phyloP scores from a whole-genome alignment of 1,140 invertebrate genomes.

The Euschistus heros region DNA sequence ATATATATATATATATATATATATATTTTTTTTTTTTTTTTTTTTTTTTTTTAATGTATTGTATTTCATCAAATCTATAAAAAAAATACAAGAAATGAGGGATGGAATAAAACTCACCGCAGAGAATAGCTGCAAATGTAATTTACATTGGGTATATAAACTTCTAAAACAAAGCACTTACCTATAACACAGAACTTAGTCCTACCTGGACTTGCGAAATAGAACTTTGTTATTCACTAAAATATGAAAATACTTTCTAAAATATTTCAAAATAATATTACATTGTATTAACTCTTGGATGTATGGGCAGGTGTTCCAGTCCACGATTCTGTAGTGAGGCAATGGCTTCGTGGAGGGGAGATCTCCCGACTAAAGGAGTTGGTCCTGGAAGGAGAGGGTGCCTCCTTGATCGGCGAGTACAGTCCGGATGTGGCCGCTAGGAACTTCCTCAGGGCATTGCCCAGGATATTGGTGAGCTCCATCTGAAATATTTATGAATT shows the following conservation, averaged over 20 bases:
- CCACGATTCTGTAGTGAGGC: conserved; percentile 47
- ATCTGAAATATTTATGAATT: too few species aligned
- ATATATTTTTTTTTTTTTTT: too few species aligned
- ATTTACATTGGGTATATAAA: too few species aligned
- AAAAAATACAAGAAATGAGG: too few species aligned
- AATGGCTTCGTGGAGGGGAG: conserved; percentile 58
- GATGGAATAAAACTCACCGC: too few species aligned
- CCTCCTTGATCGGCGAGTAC: conserved; percentile 53
- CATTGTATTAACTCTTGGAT: too few species aligned
- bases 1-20: too few species aligned
- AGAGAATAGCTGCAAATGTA: too few species aligned
- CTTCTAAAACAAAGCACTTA: neutral
- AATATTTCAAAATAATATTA: neutral
- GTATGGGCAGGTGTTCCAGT: conserved; percentile 37
- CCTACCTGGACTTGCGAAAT: neutral
- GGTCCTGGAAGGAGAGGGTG: conserved; percentile 66
- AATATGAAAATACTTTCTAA: neutral
- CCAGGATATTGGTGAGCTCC: conserved; percentile 51
- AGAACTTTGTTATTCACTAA: neutral
- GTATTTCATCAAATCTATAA: too few species aligned
- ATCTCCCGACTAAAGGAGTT: conserved; percentile 64
- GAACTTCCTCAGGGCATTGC: conserved; percentile 54
- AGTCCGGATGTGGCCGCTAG: conserved; percentile 51
- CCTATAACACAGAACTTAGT: neutral
- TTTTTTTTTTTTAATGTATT: too few species aligned